Percentiles rank a stretch among this genome's conserved stretches.
These are phyloP conservation scores for Chroicocephalus ridibundus DNA, from an alignment of 2,113 vertebrate species.

Conservation along the genomic window DNA sequence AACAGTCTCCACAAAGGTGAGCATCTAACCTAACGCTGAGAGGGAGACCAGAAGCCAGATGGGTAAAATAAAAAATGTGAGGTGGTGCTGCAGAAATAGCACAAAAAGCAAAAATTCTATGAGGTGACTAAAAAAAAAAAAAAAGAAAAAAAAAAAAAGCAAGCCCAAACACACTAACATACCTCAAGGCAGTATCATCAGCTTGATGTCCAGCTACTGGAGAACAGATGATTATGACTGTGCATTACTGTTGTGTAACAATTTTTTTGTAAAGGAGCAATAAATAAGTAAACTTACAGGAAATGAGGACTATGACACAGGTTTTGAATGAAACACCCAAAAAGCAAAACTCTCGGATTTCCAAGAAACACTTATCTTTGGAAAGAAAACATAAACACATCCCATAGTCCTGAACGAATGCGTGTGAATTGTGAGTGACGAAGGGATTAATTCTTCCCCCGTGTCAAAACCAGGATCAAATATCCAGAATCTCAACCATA, in stretches of 20 bases:
- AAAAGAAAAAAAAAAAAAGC: no score
- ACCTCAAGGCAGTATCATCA: neutral
- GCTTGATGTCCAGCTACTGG: neutral
- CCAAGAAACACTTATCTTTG: slow-evolving; percentile 1
- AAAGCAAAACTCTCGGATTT: slow-evolving; percentile 26
- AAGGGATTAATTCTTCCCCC: slow-evolving; percentile 15
- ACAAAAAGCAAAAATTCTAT: neutral
- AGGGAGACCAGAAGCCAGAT: neutral
- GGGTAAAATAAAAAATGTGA: neutral
- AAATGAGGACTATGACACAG: slow-evolving; percentile 1
- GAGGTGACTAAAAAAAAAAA: neutral
- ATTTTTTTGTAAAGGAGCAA: neutral
- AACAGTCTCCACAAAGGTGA: neutral
- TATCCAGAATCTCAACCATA: neutral
- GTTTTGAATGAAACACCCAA: slow-evolving; percentile 1
- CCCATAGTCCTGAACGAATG: slow-evolving; percentile 7
- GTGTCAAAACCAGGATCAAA: neutral
- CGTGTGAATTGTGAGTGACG: slow-evolving; percentile 2
- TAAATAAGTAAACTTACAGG: neutral
- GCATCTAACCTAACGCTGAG: neutral
- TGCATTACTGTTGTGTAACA: neutral
- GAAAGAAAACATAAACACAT: neutral
- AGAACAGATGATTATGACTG: neutral
- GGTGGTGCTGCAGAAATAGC: neutral
- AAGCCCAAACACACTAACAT: neutral